These are phyloP conservation scores for Spisula subtruncata DNA, from an alignment of 2,888 invertebrate genomes.

Conservation along the genomic window DNA sequence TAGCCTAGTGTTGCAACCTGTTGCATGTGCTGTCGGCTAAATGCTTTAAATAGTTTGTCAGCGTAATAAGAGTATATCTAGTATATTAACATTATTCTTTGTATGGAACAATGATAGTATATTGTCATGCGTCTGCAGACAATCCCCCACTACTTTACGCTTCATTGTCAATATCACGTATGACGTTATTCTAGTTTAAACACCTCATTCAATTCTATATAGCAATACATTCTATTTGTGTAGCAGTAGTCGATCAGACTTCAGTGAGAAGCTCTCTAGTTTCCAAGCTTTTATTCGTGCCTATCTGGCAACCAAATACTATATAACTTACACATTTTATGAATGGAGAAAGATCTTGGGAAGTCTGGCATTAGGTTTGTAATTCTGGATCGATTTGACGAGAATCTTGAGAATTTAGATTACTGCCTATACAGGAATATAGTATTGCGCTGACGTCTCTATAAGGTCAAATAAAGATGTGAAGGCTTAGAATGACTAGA, in stretches of 20 bases:
- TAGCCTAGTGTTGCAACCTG: too few species aligned
- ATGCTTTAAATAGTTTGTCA: too few species aligned
- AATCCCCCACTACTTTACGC: background rate
- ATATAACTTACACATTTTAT: slow-evolving; percentile 27
- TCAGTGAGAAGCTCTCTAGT: background rate
- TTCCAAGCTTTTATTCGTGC: background rate
- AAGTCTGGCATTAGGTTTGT: slow-evolving; percentile 14
- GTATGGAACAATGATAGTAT: too few species aligned
- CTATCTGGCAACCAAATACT: background rate
- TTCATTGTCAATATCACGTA: slow-evolving; percentile 11
- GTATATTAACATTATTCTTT: too few species aligned
- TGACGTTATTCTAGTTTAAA: slow-evolving; percentile 16
- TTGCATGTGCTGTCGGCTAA: too few species aligned
- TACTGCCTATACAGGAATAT: background rate
- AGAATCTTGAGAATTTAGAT: slow-evolving; percentile 21
- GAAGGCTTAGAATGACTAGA: background rate
- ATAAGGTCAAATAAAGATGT: background rate
- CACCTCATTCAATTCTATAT: background rate
- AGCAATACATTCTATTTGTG: background rate
- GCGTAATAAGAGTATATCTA: too few species aligned
- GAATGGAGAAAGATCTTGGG: slow-evolving; percentile 20
- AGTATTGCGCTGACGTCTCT: background rate
- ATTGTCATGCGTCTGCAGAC: background rate
- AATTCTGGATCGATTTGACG: slow-evolving; percentile 6
- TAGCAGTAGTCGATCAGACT: background rate